Evolutionary conservation across 2,797 vertebrate genomes (phyloP).

Genomic region (Gallinago solitaria): DNA sequence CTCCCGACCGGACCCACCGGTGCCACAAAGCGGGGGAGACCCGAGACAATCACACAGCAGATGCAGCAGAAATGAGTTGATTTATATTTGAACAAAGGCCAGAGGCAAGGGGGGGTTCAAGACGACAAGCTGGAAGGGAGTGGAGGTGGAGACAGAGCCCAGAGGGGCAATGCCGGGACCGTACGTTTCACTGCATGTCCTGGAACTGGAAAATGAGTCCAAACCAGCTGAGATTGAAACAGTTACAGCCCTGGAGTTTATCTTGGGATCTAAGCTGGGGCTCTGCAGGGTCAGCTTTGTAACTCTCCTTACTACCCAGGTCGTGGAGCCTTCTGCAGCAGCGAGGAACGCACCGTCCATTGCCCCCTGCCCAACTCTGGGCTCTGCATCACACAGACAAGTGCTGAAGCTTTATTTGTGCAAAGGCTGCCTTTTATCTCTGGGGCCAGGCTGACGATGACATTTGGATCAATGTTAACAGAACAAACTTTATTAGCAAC

Average conservation of each 20-base stretch:
- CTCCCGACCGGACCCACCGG: background rate
- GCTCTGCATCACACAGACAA: slow-evolving; percentile 24
- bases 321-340: slow-evolving; percentile 7
- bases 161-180: background rate
- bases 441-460: slow-evolving; percentile 9
- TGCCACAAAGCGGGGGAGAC: background rate
- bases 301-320: background rate
- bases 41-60: slow-evolving; percentile 32
- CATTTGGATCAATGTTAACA: slow-evolving; percentile 46
- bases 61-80: slow-evolving; percentile 46
- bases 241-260: slow-evolving; percentile 28
- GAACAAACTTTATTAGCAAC: slow-evolving; percentile 37
- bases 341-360: background rate
- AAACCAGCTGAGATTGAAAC: slow-evolving; percentile 44
- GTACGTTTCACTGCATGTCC: background rate
- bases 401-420: slow-evolving; percentile 55
- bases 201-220: slow-evolving; percentile 1
- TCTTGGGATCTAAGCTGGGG: slow-evolving; percentile 13
- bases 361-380: background rate
- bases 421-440: slow-evolving; percentile 61
- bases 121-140: background rate
- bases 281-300: slow-evolving; percentile 40
- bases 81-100: slow-evolving; percentile 59
- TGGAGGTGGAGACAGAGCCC: slow-evolving; percentile 11
- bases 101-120: slow-evolving; percentile 41